phyloP scores from a whole-genome alignment of 2,797 vertebrate genomes.

The Alca torda region DNA sequence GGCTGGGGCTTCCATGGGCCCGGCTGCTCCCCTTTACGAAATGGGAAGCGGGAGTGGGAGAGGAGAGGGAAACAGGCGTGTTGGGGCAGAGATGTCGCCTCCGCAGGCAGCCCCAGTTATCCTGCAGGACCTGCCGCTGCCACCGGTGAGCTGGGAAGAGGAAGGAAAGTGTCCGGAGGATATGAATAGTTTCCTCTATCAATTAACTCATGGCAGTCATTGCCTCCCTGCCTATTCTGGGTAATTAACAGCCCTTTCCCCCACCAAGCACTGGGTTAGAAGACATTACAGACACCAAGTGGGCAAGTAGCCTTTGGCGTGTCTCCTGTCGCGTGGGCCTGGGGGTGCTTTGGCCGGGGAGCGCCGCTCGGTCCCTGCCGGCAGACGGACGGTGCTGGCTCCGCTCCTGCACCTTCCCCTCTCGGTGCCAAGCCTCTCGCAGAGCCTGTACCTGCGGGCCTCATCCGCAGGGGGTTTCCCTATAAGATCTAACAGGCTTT shows the following conservation, averaged over 20 bases:
- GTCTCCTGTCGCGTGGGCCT: not conserved
- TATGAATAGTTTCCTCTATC: not conserved
- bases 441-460: rapidly evolving
- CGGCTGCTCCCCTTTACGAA: not conserved
- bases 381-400: not conserved
- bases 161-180: not conserved
- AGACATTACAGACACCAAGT: not conserved
- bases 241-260: not conserved
- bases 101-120: not conserved
- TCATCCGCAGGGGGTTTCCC: not conserved
- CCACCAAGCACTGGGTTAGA: not conserved
- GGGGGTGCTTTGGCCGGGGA: not conserved
- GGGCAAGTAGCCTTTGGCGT: not conserved
- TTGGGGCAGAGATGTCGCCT: not conserved
- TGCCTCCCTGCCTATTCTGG: not conserved
- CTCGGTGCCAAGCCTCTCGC: rapidly evolving
- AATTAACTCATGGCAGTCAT: not conserved
- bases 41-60: not conserved
- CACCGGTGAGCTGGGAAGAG: not conserved
- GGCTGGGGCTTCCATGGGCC: not conserved
- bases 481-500: not conserved
- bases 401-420: not conserved
- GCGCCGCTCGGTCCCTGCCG: rapidly evolving
- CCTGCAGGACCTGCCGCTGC: not conserved
- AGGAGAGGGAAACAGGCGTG: rapidly evolving